Conservation (phyloP, 2,888 invertebrate genomes). For the Bembecia ichneumoniformis region DNA sequence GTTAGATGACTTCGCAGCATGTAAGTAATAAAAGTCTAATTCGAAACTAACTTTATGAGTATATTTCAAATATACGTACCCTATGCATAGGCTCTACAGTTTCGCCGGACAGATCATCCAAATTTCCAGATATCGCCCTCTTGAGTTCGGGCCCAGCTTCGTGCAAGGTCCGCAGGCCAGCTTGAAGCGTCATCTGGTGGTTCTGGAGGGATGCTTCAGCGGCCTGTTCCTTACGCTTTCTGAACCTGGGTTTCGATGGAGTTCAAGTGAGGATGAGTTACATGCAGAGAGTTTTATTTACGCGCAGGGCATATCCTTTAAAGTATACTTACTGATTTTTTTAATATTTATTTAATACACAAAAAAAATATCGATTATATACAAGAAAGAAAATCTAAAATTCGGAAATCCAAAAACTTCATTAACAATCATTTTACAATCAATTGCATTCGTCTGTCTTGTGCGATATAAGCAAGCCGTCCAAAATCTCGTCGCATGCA, state of each 20-base stretch:
- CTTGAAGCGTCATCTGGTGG: constrained; percentile 92
- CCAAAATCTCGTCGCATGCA: constrained; percentile 13
- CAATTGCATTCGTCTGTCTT: constrained; percentile 21
- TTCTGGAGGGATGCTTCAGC: constrained; percentile 62
- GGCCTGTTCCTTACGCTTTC: constrained; percentile 92
- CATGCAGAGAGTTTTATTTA: too few species aligned
- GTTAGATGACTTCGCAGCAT: too few species aligned
- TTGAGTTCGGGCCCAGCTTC: constrained; percentile 98
- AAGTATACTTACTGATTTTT: too few species aligned
- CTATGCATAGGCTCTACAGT: constrained; percentile 98
- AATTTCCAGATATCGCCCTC: constrained; percentile 97
- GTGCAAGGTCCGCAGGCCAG: constrained; percentile 95
- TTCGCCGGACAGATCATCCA: constrained; percentile 93
- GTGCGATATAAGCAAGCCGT: constrained; percentile 16
- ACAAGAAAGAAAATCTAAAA: too few species aligned
- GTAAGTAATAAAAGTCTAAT: too few species aligned
- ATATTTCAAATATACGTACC: constrained; percentile 67
- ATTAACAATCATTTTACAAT: constrained; percentile 25
- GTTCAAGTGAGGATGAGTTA: background rate
- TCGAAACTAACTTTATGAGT: background rate
- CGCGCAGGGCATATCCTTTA: too few species aligned
- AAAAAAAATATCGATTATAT: too few species aligned
- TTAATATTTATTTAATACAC: too few species aligned
- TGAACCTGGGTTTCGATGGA: constrained; percentile 73
- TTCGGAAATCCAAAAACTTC: constrained; percentile 19